Evolutionary conservation across 53 echinoderm and acorn worm genomes (phyloP), one percentile per base, ranked within the genome.

Genomic region (Luidia sarsii): DNA sequence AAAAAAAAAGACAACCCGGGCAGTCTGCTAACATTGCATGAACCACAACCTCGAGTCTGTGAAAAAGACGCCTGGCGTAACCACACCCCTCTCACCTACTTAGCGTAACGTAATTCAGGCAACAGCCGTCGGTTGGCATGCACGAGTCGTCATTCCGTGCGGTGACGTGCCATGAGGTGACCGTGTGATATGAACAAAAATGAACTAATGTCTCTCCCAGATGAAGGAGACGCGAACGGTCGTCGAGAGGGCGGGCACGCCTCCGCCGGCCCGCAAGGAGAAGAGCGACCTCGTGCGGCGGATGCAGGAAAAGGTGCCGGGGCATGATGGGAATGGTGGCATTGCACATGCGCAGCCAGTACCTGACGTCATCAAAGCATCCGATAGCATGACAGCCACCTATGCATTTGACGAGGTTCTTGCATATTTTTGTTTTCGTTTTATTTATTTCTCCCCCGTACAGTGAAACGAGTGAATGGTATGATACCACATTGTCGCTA

Each of bases 401-500:
- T 67, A 71, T 50, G 83, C 83, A 67, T 71, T 88, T 33, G 88
- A 88, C 61, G 88, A 88, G 88, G 88, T 88, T 88, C 57, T 67
- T 67, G 68, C 82, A 68, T 73, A n/a, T n/a, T 81, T 82, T 56
- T 31, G 21, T 18, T 67, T 67, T 67, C 7, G n/a, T n/a, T 69
- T 57, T 31, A 50, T 65, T 18, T 19, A 6, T 81, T 63, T 67
- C 67, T 67, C 14, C 35, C 41, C n/a, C 41, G 11, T 7, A 41
- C 6, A 41, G 41, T 41, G 6, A 41, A 41, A 41, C 41, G 11
- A 7, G 41, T 41, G n/a, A n/a, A n/a, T n/a, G n/a, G n/a, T n/a
- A n/a, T n/a, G n/a, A n/a, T n/a, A n/a, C n/a, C n/a, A n/a, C n/a
- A n/a, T n/a, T n/a, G n/a, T n/a, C n/a, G n/a, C n/a, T n/a, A n/a